Evolutionary conservation across 2,797 vertebrate species (phyloP).

Genomic region (Nasua narica): DNA sequence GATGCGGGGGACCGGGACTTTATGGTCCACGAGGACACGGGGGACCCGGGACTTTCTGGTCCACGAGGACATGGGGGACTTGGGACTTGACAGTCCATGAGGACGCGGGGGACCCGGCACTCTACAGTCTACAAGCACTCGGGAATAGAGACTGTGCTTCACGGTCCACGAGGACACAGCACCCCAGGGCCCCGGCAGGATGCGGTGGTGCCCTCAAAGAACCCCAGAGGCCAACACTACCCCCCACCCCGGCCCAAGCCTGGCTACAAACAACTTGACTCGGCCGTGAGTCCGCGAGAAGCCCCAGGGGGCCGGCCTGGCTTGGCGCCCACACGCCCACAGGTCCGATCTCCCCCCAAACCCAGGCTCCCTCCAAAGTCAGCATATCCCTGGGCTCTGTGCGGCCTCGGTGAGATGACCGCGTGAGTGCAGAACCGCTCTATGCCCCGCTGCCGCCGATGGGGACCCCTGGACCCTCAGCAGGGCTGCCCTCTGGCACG

Average conservation of each 20-base stretch:
- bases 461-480: rapidly evolving
- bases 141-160: neutral
- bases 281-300: rapidly evolving
- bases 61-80: neutral
- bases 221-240: neutral
- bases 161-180: neutral
- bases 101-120: too few relatives aligned
- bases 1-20: neutral
- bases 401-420: neutral
- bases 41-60: too few relatives aligned
- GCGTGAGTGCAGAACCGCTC: rapidly evolving
- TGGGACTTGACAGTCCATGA: too few relatives aligned
- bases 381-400: neutral
- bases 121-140: neutral
- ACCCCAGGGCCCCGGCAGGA: too few relatives aligned
- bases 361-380: neutral
- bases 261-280: neutral
- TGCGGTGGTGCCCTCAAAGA: rapidly evolving
- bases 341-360: neutral
- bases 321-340: rapidly evolving
- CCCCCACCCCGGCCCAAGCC: rapidly evolving
- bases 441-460: rapidly evolving
- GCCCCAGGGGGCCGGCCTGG: neutral
- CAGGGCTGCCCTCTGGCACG: neutral
- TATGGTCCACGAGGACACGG: too few relatives aligned